A percentile compares a stretch with the other conserved stretches of the same genome.
These are phyloP conservation scores for Drosophila mimica DNA, from an alignment of 2,888 invertebrate species.

Conservation along the genomic window DNA sequence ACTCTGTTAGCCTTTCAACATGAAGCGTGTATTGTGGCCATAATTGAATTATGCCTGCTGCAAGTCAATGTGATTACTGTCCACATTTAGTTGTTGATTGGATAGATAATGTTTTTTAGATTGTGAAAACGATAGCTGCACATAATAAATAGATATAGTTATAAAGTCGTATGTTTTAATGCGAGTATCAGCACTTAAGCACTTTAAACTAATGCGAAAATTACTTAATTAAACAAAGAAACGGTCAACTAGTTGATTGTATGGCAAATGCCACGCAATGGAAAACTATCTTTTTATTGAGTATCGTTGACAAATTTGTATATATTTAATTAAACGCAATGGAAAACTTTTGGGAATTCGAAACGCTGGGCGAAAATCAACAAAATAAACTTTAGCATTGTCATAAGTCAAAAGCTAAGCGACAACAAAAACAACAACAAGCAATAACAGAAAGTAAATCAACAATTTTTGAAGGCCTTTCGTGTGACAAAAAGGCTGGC, in stretches of 20 bases:
- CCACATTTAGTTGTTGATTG: conserved; percentile 43
- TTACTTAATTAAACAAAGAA: conserved; percentile 9
- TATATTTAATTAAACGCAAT: conserved; percentile 6
- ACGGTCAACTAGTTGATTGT: background rate
- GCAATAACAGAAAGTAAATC: background rate
- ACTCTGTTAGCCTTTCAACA: conserved; percentile 15
- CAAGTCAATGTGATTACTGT: conserved; percentile 28
- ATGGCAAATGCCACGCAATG: background rate
- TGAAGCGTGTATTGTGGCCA: conserved; percentile 62
- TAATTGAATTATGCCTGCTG: conserved; percentile 73
- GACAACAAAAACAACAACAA: conserved; percentile 1
- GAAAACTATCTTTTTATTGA: background rate
- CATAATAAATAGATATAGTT: background rate
- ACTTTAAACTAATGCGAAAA: conserved; percentile 11
- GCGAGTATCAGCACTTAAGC: background rate
- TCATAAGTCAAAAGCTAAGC: conserved; percentile 35
- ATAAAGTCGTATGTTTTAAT: background rate
- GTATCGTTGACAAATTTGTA: conserved; percentile 6
- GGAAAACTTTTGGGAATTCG: conserved; percentile 1
- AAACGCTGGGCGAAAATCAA: background rate
- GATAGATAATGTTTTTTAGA: conserved; percentile 51
- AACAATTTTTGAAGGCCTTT: conserved; percentile 32
- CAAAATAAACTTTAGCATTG: conserved; percentile 19
- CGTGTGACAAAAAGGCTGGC: conserved; percentile 40
- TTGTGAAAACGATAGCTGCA: conserved; percentile 46